Base-by-base conservation (phyloP, 2,888 invertebrate genomes). In the Xylocampa areola region DNA sequence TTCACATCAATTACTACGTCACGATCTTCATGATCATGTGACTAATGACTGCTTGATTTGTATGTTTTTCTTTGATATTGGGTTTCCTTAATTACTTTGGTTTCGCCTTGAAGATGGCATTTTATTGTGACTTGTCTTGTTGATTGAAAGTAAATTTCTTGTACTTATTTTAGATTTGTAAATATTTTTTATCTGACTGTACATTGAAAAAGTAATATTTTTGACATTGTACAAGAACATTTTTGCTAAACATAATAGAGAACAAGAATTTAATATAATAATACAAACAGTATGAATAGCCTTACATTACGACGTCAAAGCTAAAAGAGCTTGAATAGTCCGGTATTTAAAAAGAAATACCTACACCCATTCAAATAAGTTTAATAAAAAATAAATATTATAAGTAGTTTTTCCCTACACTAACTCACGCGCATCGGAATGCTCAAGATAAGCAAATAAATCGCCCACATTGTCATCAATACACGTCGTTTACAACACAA, bases 1-100 rank as follows among this genome's bases (percentile, higher is more conserved):
- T 53, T 32, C 30, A 36, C 55, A 59, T 64, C 61, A 52, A 68
- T 73, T 39, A 54, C 27, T 36, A 65, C 65, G 76, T 55, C 58
- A 57, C 33, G 40, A 47, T 36, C 19, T 10, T 11, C 37, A 33
- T 57, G 63, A 61, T 49, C 55, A 36, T 29, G 35, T 50, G 58
- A 30, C 52, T 61, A 50, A 68, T 30, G 45, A 39, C 11, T 44
- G 48, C 32, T n/a, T 16, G 7, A 49, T 50, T 27, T 71, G 7
- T 67, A 59, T 57, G 8, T 47, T 33, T 71, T 40, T 11, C 47
- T 61, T 72, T 59, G 43, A 61, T 63, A 58, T 58, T 32, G 40
- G 41, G 29, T 45, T 52, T 40, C 21, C 0, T 25, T 33, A 39
- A 57, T 71, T 57, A 54, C 17, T 52, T 62, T 59, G 8, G 6